phyloP scores from a whole-genome alignment of 1,140 invertebrate species.

The Neodiprion fabricii region DNA sequence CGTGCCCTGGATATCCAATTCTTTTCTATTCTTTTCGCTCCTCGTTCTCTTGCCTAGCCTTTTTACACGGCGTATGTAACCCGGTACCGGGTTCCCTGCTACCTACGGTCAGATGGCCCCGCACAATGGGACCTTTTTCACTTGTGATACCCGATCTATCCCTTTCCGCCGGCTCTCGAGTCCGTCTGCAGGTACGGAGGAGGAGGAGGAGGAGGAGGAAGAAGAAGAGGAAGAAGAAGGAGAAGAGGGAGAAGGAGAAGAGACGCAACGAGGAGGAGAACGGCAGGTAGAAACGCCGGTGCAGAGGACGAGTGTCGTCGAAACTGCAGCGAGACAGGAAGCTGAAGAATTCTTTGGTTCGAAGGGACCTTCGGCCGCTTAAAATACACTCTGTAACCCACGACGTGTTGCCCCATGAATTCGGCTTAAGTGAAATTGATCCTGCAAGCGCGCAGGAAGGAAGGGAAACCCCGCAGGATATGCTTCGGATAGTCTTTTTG shows the following conservation, averaged over 20 bases:
- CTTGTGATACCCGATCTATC: slow-evolving; percentile 55
- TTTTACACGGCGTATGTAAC: background rate
- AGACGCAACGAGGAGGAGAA: slow-evolving; percentile 24
- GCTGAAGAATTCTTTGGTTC: background rate
- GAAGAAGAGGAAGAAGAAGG: slow-evolving; percentile 9
- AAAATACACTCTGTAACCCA: background rate
- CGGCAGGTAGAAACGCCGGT: background rate
- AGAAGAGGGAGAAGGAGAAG: slow-evolving; percentile 19
- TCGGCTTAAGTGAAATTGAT: slow-evolving; percentile 63
- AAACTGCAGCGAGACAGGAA: background rate
- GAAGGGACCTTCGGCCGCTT: too few species aligned
- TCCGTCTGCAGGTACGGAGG: slow-evolving; percentile 23
- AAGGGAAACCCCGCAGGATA: background rate
- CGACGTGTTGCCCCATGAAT: slow-evolving; percentile 50
- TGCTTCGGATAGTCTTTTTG: too few species aligned
- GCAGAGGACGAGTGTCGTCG: background rate
- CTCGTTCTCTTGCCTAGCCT: background rate
- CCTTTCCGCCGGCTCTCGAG: slow-evolving; percentile 9
- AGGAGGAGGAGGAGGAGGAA: slow-evolving; percentile 11
- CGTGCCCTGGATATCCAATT: background rate
- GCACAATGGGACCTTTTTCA: slow-evolving; percentile 49
- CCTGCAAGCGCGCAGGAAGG: slow-evolving; percentile 20
- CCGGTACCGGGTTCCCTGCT: slow-evolving; percentile 26
- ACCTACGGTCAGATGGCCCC: slow-evolving; percentile 58
- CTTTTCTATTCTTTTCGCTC: background rate